Evolutionary conservation across 2,113 vertebrate species (phyloP).

Genomic region (Eleginops maclovinus): DNA sequence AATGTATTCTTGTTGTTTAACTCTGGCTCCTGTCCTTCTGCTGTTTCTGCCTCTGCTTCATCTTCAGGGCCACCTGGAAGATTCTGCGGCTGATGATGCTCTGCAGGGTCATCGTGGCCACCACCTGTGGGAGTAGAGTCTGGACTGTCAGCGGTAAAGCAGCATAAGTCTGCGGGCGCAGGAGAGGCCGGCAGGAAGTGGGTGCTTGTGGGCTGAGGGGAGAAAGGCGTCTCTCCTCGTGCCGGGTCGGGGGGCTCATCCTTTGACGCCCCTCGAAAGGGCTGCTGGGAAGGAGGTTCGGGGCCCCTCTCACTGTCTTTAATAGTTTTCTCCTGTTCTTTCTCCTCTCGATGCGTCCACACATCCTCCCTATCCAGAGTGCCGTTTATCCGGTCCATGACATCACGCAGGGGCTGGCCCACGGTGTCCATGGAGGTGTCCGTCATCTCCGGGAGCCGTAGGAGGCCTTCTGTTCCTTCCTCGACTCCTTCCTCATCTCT

Average conservation of each 20-base stretch:
- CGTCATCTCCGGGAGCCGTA: constrained; percentile 90
- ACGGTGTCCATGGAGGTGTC: constrained; percentile 94
- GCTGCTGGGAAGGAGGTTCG: constrained; percentile 80
- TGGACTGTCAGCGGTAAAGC: constrained; percentile 95
- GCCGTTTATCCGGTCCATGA: constrained; percentile 89
- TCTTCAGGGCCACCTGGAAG: constrained; percentile 89
- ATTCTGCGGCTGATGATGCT: constrained; percentile 91
- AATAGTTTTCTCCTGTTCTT: constrained; percentile 20
- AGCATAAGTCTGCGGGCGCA: constrained; percentile 90
- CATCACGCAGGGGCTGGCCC: constrained; percentile 90
- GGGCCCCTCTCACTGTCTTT: background rate
- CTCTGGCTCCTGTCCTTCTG: constrained; percentile 65
- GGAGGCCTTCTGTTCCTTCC: constrained; percentile 51
- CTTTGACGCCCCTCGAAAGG: constrained; percentile 91
- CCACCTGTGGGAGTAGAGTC: constrained; percentile 90
- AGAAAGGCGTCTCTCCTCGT: constrained; percentile 66
- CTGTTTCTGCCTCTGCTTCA: constrained; percentile 80
- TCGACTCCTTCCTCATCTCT: constrained; percentile 48
- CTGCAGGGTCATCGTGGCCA: constrained; percentile 95
- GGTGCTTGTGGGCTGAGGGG: constrained; percentile 61
- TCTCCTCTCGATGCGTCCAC: constrained; percentile 73
- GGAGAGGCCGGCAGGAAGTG: constrained; percentile 79
- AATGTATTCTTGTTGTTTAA: constrained; percentile 61
- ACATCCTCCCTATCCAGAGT: constrained; percentile 81
- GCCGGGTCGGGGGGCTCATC: constrained; percentile 86